Base-by-base conservation (phyloP, 2,113 vertebrate genomes). In the Lepus americanus region DNA sequence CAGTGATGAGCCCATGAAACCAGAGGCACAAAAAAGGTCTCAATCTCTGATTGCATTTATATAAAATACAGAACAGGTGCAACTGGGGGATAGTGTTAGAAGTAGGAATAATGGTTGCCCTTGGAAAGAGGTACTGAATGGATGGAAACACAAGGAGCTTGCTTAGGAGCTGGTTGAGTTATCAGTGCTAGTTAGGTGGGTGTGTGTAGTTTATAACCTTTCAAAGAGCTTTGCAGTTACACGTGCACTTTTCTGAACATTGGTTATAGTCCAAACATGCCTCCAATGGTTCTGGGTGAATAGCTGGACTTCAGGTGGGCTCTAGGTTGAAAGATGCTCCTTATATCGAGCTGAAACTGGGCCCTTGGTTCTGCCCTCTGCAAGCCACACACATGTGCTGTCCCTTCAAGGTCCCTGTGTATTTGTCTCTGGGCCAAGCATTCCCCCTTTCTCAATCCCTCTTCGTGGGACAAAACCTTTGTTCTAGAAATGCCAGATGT, bases 171-270 rank as follows among this genome's bases (percentile, higher is more conserved):
- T 3, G n/a, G 49, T 9, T 22, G 16, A 8, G 17, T 51, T 25
- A 7, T 9, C 8, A 0, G 4, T 0, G 36, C 6, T 82, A 3
- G 5, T 49, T 10, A 25, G 2, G 7, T 6, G 78, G 7, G 9
- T 81, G 17, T 59, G 73, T 17, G 13, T 31, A 44, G 27, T 13
- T 25, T 1, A 1, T 31, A 49, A 72, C 78, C 61, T 79, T 64
- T 64, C 49, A 74, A 70, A 91, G 53, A 72, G 22, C 3, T 82
- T 8, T 81, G 55, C 11, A 16, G 23, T 78, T 31, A 67, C 5
- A 9, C 3, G 6, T 64, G 5, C 12, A 33, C 12, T 84, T 39
- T 88, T 86, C 76, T 92, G 53, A 86, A 55, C 78, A 64, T 76
- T 69, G 89, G 74, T 64, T 22, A 33, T 79, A 78, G 78, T 94